These are phyloP conservation scores for Graphium colonna DNA, from an alignment of 2,888 invertebrate genomes.

Conservation along the genomic window DNA sequence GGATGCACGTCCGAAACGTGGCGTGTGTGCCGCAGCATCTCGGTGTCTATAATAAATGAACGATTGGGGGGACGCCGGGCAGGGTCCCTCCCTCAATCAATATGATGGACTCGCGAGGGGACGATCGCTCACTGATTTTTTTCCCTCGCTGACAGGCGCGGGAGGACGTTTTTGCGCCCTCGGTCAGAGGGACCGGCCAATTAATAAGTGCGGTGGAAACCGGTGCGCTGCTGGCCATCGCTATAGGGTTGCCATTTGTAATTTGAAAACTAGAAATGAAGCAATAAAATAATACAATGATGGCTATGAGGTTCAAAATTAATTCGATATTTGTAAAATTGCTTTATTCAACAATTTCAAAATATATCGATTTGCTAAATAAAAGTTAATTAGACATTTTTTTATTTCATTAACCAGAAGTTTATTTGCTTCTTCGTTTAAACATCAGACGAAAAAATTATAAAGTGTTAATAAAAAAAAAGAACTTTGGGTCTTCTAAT, in stretches of 20 bases:
- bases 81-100: slow-evolving; percentile 81
- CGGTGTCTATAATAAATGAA: slow-evolving; percentile 81
- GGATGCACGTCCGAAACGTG: slow-evolving; percentile 12
- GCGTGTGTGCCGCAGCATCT: slow-evolving; percentile 59
- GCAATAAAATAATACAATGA: no score
- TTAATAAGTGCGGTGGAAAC: slow-evolving; percentile 68
- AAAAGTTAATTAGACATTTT: no score
- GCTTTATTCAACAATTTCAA: no score
- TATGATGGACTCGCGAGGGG: slow-evolving; percentile 81
- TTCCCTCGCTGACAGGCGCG: slow-evolving; percentile 78
- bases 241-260: slow-evolving; percentile 18
- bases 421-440: no score
- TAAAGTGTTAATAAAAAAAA: no score
- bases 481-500: no score
- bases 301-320: no score
- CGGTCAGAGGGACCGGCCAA: slow-evolving; percentile 70
- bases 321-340: no score
- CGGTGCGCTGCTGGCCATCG: slow-evolving; percentile 28
- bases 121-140: slow-evolving; percentile 81
- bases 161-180: slow-evolving; percentile 78
- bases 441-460: no score
- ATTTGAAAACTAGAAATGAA: no score
- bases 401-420: no score
- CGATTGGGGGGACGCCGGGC: slow-evolving; percentile 75
- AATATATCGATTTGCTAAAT: no score